Conservation (phyloP, 1,140 invertebrate species). For the Atta cephalotes region DNA sequence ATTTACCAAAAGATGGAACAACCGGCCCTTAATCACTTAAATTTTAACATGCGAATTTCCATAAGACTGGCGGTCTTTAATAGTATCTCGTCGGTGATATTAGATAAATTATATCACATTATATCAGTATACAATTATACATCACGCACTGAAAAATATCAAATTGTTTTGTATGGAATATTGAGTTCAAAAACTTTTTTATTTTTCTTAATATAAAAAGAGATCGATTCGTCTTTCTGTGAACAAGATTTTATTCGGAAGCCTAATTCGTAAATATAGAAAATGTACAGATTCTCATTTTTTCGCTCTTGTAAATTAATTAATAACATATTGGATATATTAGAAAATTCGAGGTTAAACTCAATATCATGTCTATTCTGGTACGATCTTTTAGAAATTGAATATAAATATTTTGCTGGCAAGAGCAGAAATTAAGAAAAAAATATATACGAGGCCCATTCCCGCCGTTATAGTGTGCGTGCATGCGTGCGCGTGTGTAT, state of each 20-base stretch:
- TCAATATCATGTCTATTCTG: not conserved
- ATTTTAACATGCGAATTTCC: too few species aligned
- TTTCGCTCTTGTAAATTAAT: not conserved
- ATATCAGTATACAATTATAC: not conserved
- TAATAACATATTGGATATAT: not conserved
- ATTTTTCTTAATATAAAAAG: not conserved
- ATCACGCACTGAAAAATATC: not conserved
- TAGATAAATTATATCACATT: slow-evolving; percentile 13
- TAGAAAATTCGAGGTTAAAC: not conserved
- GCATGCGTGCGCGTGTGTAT: slow-evolving; percentile 54
- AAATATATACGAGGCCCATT: slow-evolving; percentile 48
- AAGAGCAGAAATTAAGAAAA: slow-evolving; percentile 24
- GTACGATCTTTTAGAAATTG: not conserved
- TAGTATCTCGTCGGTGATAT: too few species aligned
- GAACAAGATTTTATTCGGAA: not conserved
- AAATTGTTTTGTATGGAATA: not conserved
- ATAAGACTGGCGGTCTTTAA: too few species aligned
- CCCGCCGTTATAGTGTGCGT: slow-evolving; percentile 63
- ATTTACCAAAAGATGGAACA: too few species aligned
- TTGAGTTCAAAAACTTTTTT: not conserved
- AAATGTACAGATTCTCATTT: not conserved
- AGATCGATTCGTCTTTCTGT: not conserved
- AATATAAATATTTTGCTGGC: slow-evolving; percentile 1
- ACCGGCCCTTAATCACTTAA: too few species aligned
- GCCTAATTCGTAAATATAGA: slow-evolving; percentile 4